Percentiles rank a stretch among this genome's conserved stretches.
Evolutionary conservation across 2,888 invertebrate genomes (phyloP).

Genomic region (Eumacrocentrus americanus): DNA sequence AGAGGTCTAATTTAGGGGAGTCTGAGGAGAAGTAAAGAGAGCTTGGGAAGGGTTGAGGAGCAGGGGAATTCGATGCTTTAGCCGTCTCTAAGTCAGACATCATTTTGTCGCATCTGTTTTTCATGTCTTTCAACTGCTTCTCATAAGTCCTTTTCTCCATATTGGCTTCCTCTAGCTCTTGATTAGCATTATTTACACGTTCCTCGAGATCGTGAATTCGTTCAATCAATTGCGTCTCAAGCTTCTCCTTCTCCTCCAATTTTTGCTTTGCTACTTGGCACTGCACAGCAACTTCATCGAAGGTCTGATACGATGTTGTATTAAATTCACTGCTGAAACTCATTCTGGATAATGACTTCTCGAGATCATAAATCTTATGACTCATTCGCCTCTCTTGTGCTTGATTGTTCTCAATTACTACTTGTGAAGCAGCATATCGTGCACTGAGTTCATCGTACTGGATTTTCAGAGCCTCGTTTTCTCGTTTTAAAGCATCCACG

Average conservation of each 20-base stretch:
- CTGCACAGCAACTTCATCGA: constrained; percentile 52
- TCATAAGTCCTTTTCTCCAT: constrained; percentile 53
- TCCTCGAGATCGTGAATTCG: constrained; percentile 66
- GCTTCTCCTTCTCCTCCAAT: constrained; percentile 51
- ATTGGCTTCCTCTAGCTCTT: constrained; percentile 49
- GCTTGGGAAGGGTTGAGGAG: constrained; percentile 34
- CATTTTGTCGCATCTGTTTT: constrained; percentile 53
- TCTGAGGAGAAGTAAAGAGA: constrained; percentile 35
- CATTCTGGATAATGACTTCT: constrained; percentile 51
- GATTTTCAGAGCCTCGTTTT: constrained; percentile 49
- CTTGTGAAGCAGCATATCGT: constrained; percentile 50
- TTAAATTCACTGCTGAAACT: constrained; percentile 50
- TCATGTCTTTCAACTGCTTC: constrained; percentile 57
- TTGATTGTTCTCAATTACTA: constrained; percentile 50
- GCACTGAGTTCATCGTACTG: constrained; percentile 51
- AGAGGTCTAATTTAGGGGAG: neutral
- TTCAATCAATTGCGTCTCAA: constrained; percentile 64
- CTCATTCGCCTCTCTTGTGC: constrained; percentile 47
- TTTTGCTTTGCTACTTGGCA: constrained; percentile 49
- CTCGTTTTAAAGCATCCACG: constrained; percentile 46
- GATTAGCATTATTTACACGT: constrained; percentile 49
- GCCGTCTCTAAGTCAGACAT: constrained; percentile 39
- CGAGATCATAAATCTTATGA: constrained; percentile 45
- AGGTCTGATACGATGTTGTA: constrained; percentile 54
- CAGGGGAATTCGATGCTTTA: constrained; percentile 27